A percentile compares a stretch with the other conserved stretches of the same genome.
Conservation (phyloP, 2,888 invertebrate species). For the Andrena marginata region DNA sequence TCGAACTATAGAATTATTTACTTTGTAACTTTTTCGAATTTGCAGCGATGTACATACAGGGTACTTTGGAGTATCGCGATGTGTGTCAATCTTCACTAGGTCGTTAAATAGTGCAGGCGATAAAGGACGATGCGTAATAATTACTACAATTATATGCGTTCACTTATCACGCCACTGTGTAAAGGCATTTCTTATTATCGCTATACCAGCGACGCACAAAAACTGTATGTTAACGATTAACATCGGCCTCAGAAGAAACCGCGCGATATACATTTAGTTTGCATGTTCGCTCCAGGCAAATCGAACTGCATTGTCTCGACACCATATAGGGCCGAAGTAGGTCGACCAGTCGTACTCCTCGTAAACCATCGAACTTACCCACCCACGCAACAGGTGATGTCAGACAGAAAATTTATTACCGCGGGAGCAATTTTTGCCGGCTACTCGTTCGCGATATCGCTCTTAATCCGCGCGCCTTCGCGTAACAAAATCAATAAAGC, state of each 20-base stretch:
- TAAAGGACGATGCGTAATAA: not conserved
- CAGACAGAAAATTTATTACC: slow-evolving; percentile 9
- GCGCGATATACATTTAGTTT: not conserved
- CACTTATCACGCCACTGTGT: not conserved
- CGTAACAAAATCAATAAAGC: not conserved
- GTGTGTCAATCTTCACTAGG: not conserved
- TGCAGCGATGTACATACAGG: not conserved
- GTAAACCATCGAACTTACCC: slow-evolving; percentile 59
- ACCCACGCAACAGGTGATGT: slow-evolving; percentile 70
- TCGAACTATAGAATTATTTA: not conserved
- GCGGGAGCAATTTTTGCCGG: not conserved
- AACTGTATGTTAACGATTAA: not conserved
- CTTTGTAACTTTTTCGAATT: too few relatives aligned
- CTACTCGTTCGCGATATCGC: too few relatives aligned
- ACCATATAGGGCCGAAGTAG: slow-evolving; percentile 47
- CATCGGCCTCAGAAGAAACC: not conserved
- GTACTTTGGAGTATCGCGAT: not conserved
- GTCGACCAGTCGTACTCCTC: slow-evolving; percentile 49
- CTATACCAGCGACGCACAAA: not conserved
- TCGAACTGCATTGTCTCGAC: slow-evolving; percentile 17
- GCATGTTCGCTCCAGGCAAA: not conserved
- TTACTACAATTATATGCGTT: not conserved
- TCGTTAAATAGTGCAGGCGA: not conserved
- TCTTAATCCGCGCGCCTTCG: too few relatives aligned
- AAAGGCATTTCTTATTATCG: not conserved